A percentile compares a stretch with the other conserved stretches of the same genome.
Conservation (phyloP, 1,140 invertebrate species). For the Drosophila eugracilis region DNA sequence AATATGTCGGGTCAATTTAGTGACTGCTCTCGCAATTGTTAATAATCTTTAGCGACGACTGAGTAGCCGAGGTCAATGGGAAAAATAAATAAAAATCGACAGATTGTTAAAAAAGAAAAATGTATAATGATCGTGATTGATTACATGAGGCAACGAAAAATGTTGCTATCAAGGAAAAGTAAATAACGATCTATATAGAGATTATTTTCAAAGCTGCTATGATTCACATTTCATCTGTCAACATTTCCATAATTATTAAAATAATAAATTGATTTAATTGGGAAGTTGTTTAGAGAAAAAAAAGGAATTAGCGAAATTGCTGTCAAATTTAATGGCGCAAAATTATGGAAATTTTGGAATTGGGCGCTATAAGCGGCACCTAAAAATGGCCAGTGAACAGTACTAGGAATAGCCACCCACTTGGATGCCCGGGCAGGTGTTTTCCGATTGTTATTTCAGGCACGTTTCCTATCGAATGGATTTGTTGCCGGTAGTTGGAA, state of each 20-base stretch:
- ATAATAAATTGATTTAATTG: slow-evolving; percentile 34
- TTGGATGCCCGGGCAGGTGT: slow-evolving; percentile 33
- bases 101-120: slow-evolving; percentile 15
- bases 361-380: slow-evolving; percentile 46
- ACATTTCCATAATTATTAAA: slow-evolving; percentile 23
- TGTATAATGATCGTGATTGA: slow-evolving; percentile 23
- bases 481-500: slow-evolving; percentile 27
- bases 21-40: slow-evolving; percentile 54
- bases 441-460: slow-evolving; percentile 21
- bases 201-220: slow-evolving; percentile 9
- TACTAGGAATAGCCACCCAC: slow-evolving; percentile 49
- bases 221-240: slow-evolving; percentile 24
- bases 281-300: slow-evolving; percentile 5
- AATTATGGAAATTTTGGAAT: slow-evolving; percentile 42
- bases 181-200: no score
- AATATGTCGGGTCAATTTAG: slow-evolving; percentile 59
- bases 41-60: slow-evolving; percentile 69
- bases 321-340: slow-evolving; percentile 45
- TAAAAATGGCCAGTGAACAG: slow-evolving; percentile 19
- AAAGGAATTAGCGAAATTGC: slow-evolving; percentile 20
- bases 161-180: slow-evolving; percentile 17
- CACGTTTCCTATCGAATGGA: slow-evolving; percentile 33
- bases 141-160: background rate
- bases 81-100: slow-evolving; percentile 47
- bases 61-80: slow-evolving; percentile 59